phyloP scores from a whole-genome alignment of 2,113 vertebrate genomes.

The Erinaceus europaeus region DNA sequence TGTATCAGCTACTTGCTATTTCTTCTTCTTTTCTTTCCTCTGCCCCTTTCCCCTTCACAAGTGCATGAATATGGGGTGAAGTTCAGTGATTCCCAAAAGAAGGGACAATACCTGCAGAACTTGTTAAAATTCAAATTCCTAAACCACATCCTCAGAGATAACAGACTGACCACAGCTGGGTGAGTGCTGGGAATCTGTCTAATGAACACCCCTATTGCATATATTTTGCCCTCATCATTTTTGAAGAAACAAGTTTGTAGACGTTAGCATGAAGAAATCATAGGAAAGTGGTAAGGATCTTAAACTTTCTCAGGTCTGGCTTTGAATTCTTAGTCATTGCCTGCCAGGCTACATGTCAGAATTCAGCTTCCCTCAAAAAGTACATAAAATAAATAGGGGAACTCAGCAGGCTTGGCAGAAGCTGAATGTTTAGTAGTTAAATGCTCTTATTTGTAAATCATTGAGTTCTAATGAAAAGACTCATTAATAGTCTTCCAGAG shows the following conservation, averaged over 20 bases:
- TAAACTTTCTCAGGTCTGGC: background rate
- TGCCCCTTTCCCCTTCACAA: background rate
- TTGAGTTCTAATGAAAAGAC: background rate
- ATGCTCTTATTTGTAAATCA: background rate
- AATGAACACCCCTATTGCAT: background rate
- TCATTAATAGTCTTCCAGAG: background rate
- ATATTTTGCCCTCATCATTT: background rate
- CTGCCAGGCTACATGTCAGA: background rate
- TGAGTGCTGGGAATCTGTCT: background rate
- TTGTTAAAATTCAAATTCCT: slow-evolving; percentile 9
- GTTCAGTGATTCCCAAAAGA: background rate
- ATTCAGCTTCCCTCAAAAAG: background rate
- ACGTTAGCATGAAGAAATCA: background rate
- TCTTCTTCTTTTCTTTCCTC: too few relatives aligned
- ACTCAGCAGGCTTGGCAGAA: background rate
- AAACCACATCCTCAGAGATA: background rate
- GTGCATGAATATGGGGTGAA: background rate
- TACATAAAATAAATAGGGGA: background rate
- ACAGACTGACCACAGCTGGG: background rate
- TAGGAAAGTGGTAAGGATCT: background rate
- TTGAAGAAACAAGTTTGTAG: background rate
- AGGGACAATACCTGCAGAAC: background rate
- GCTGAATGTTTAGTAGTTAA: background rate
- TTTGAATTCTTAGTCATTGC: background rate
- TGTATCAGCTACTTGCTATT: background rate